Conservation (phyloP, 2,888 invertebrate species). For the Salticus scenicus region DNA sequence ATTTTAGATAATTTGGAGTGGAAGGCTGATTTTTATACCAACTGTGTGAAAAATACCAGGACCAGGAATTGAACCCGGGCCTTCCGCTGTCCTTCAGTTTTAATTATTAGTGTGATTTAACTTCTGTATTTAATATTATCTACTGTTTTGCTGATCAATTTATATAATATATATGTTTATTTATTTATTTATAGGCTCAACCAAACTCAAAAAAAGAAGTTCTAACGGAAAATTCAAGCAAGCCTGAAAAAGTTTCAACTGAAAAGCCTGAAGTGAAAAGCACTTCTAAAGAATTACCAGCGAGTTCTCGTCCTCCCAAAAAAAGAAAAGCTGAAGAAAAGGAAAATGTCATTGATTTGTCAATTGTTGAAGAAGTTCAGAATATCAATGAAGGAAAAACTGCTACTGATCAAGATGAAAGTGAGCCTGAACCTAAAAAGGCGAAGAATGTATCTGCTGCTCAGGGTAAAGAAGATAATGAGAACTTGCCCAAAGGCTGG, state of each 20-base stretch:
- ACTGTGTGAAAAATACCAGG: too few relatives aligned
- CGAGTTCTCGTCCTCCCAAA: conserved; percentile 12
- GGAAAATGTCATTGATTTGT: conserved; percentile 26
- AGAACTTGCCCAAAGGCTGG: conserved; percentile 56
- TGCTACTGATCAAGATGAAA: neutral
- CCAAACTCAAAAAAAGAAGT: conserved; percentile 11
- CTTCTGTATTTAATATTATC: too few relatives aligned
- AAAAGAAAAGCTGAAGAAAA: conserved; percentile 54
- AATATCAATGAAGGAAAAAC: conserved; percentile 28
- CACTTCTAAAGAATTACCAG: neutral
- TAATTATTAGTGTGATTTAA: too few relatives aligned
- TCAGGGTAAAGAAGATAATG: conserved; percentile 8
- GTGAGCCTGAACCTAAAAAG: neutral
- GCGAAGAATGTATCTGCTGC: neutral
- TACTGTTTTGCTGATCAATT: too few relatives aligned
- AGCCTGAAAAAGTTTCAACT: neutral
- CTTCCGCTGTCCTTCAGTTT: too few relatives aligned
- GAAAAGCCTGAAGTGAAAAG: neutral
- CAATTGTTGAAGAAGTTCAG: conserved; percentile 30
- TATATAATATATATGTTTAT: too few relatives aligned
- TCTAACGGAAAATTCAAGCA: neutral
- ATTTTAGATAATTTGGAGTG: too few relatives aligned
- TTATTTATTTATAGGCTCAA: too few relatives aligned
- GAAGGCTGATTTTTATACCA: too few relatives aligned
- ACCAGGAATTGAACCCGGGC: too few relatives aligned